Evolutionary conservation across 53 echinoderm and acorn worm species (phyloP).

Genomic region (Arbacia lixula): DNA sequence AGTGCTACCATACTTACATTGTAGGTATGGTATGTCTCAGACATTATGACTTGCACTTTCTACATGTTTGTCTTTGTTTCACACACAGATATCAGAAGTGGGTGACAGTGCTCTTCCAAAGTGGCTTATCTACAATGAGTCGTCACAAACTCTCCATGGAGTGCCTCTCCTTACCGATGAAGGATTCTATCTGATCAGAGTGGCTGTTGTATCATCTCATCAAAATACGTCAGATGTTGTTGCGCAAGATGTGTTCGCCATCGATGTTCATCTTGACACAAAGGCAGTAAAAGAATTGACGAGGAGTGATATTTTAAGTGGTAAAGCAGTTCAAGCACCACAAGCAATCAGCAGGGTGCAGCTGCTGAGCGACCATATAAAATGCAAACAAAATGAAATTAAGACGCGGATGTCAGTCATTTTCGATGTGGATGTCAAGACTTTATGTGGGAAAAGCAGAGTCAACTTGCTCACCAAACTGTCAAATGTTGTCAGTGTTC

Average conservation of each 20-base stretch:
- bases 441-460: neutral
- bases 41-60: too few relatives aligned
- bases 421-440: conserved; percentile 14
- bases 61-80: neutral
- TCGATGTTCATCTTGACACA: conserved; percentile 58
- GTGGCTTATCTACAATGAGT: conserved; percentile 60
- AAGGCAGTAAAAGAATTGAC: neutral
- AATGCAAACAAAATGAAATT: conserved; percentile 29
- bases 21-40: too few relatives aligned
- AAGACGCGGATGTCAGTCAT: conserved; percentile 20
- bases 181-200: conserved; percentile 68
- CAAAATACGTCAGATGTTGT: neutral
- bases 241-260: conserved; percentile 65
- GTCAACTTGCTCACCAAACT: conserved; percentile 7
- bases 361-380: neutral
- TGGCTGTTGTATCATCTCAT: neutral
- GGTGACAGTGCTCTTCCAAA: conserved; percentile 55
- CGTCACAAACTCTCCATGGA: conserved; percentile 58
- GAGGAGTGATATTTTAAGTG: conserved; percentile 4
- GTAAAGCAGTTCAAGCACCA: neutral
- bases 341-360: neutral
- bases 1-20: too few relatives aligned
- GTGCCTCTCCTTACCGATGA: conserved; percentile 66
- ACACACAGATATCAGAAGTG: conserved; percentile 68
- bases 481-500: neutral